Evolutionary conservation across 2,888 invertebrate species (phyloP).

Genomic region (Erebia epiphron): DNA sequence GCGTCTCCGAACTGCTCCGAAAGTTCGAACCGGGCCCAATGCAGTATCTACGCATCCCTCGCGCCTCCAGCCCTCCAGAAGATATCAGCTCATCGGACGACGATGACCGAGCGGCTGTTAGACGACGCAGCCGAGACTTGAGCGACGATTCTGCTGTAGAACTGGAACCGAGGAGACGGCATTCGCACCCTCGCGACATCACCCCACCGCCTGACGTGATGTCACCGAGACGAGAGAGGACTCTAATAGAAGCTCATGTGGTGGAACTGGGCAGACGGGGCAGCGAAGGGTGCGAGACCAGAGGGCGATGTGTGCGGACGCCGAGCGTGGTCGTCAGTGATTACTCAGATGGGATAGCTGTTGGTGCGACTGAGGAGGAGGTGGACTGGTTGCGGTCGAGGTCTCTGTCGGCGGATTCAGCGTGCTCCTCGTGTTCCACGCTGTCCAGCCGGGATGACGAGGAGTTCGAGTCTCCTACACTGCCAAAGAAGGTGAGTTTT

Average conservation of each 20-base stretch:
- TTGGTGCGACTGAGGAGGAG: slow-evolving; percentile 74
- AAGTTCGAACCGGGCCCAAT: slow-evolving; percentile 74
- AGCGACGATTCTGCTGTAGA: slow-evolving; percentile 83
- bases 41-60: slow-evolving; percentile 77
- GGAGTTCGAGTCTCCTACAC: slow-evolving; percentile 73
- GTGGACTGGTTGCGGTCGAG: slow-evolving; percentile 74
- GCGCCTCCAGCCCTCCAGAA: slow-evolving; percentile 68
- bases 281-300: slow-evolving; percentile 74
- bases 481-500: slow-evolving; percentile 77
- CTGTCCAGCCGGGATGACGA: slow-evolving; percentile 89
- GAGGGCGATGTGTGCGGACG: slow-evolving; percentile 87
- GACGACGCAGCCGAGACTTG: slow-evolving; percentile 73
- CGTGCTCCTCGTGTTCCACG: slow-evolving; percentile 89
- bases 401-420: slow-evolving; percentile 85
- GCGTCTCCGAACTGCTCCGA: slow-evolving; percentile 71
- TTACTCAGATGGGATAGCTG: slow-evolving; percentile 87
- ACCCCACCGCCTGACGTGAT: slow-evolving; percentile 70
- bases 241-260: slow-evolving; percentile 80
- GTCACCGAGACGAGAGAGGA: slow-evolving; percentile 71
- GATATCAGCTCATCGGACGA: slow-evolving; percentile 77
- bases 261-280: slow-evolving; percentile 80
- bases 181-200: slow-evolving; percentile 68
- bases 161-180: slow-evolving; percentile 76
- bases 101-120: slow-evolving; percentile 74
- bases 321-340: slow-evolving; percentile 95